phyloP scores from a whole-genome alignment of 2,888 invertebrate species.

The Drosophila mayaguana region DNA sequence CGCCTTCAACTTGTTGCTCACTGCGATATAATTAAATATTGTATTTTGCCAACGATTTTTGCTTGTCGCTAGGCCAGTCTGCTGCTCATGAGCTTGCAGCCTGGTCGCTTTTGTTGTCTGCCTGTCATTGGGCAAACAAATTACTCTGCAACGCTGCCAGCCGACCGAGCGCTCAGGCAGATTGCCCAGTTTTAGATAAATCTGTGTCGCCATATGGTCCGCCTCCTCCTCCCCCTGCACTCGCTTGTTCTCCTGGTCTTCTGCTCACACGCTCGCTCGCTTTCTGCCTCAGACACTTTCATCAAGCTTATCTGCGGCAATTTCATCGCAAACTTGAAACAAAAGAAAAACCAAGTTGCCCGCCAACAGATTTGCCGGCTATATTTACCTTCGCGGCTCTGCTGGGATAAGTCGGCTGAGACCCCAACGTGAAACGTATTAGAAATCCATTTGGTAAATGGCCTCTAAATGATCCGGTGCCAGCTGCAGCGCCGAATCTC shows the following conservation, averaged over 20 bases:
- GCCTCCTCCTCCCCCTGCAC: neutral
- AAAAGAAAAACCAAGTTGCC: constrained; percentile 42
- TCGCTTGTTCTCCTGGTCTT: neutral
- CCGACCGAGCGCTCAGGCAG: constrained; percentile 59
- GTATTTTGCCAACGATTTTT: constrained; percentile 11
- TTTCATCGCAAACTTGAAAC: constrained; percentile 62
- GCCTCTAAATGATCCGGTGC: constrained; percentile 47
- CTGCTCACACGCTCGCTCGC: constrained; percentile 4
- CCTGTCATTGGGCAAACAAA: constrained; percentile 69
- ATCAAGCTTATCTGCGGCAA: constrained; percentile 75
- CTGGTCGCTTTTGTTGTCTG: constrained; percentile 24
- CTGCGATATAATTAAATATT: constrained; percentile 49
- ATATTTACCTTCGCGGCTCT: constrained; percentile 6
- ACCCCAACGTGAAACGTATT: constrained; percentile 52
- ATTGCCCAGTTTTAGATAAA: constrained; percentile 78
- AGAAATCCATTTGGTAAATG: constrained; percentile 72
- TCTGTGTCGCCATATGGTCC: constrained; percentile 37
- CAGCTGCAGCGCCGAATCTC: constrained; percentile 52
- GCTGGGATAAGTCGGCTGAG: constrained; percentile 34
- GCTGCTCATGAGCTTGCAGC: constrained; percentile 12
- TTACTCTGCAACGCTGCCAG: constrained; percentile 49
- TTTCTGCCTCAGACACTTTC: constrained; percentile 65
- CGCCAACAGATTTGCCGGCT: constrained; percentile 21
- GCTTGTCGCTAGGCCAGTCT: constrained; percentile 10
- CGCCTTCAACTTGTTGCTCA: constrained; percentile 37